These are phyloP conservation scores for Adoxophyes honmai DNA, from an alignment of 1,140 invertebrate species.

Conservation along the genomic window DNA sequence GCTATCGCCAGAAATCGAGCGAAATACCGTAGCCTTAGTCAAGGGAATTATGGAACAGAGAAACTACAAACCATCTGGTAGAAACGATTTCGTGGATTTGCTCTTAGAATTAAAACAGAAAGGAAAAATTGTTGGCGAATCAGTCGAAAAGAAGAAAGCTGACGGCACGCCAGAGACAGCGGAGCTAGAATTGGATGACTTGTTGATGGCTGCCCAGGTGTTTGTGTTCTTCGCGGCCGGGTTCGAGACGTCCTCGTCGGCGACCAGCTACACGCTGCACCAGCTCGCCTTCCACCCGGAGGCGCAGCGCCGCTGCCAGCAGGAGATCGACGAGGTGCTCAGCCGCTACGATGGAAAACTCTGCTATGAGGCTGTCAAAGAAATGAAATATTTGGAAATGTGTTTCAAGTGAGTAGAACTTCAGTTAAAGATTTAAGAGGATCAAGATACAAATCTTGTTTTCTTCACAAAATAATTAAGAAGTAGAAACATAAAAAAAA, in stretches of 20 bases:
- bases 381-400: too few species aligned
- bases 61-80: constrained; percentile 1
- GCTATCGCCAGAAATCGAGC: neutral
- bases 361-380: too few species aligned
- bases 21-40: neutral
- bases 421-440: neutral
- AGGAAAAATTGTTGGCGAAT: neutral
- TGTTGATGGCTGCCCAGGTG: too few species aligned
- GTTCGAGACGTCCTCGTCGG: too few species aligned
- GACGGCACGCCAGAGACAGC: neutral
- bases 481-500: too few species aligned
- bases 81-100: constrained; percentile 11
- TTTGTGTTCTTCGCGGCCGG: too few species aligned
- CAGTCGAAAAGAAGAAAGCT: neutral
- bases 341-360: too few species aligned
- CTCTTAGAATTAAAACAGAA: neutral
- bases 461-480: too few species aligned
- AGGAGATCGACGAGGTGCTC: too few species aligned
- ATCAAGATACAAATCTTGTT: neutral
- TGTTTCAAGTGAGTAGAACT: neutral
- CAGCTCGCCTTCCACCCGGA: too few species aligned
- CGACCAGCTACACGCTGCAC: too few species aligned
- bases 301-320: too few species aligned
- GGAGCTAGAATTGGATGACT: neutral
- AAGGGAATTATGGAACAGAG: neutral